Evolutionary conservation across 1,140 invertebrate genomes (phyloP).

Genomic region (Theocolax elegans): DNA sequence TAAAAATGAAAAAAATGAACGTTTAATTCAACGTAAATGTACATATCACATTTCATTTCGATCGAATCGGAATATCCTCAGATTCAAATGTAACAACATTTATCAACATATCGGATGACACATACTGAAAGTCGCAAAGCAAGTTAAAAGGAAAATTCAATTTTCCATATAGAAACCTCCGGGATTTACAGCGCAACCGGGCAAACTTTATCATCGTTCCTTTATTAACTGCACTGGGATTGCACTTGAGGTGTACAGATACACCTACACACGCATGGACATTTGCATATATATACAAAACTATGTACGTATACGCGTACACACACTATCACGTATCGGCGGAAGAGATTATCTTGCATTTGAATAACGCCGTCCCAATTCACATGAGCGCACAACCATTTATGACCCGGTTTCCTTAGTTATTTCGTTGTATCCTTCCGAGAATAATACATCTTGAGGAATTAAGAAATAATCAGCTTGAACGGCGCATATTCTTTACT

Average conservation of each 20-base stretch:
- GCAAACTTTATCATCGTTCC: neutral
- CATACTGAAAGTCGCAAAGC: too few species aligned
- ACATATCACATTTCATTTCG: too few species aligned
- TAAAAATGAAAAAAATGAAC: too few species aligned
- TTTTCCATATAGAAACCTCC: too few species aligned
- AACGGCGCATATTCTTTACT: too few species aligned
- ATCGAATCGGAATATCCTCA: too few species aligned
- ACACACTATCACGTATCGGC: neutral
- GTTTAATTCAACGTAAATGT: too few species aligned
- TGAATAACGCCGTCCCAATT: constrained; percentile 5
- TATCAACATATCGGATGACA: too few species aligned
- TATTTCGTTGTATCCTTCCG: neutral
- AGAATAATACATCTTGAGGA: too few species aligned
- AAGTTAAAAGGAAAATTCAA: neutral
- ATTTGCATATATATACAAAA: neutral
- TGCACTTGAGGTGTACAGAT: neutral
- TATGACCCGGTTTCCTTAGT: neutral
- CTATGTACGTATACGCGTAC: too few species aligned
- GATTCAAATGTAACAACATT: too few species aligned
- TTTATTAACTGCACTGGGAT: neutral
- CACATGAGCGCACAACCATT: neutral
- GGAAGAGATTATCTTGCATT: constrained; percentile 10
- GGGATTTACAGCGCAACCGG: neutral
- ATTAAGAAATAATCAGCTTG: too few species aligned
- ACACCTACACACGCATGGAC: neutral